A percentile compares a stretch with the other conserved stretches of the same genome.
These are phyloP conservation scores for Drosophila rubida DNA, from an alignment of 2,888 invertebrate genomes.

Conservation along the genomic window DNA sequence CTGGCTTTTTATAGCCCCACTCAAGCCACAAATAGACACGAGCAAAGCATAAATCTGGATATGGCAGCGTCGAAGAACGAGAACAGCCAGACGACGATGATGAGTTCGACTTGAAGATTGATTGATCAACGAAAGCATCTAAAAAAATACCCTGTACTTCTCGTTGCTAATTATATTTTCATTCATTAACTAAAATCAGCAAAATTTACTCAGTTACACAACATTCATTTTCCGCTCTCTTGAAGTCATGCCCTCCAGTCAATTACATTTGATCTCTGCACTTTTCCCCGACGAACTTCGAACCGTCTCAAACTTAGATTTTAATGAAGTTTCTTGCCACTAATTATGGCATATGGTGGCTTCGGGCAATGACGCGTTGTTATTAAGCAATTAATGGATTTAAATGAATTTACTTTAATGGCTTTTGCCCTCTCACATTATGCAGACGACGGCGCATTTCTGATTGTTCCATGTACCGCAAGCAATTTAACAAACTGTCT, in stretches of 20 bases:
- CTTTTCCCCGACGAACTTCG: neutral
- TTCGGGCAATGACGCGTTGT: conserved; percentile 29
- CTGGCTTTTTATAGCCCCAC: conserved; percentile 1
- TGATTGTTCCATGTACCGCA: conserved; percentile 15
- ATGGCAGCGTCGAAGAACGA: neutral
- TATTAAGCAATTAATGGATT: conserved; percentile 63
- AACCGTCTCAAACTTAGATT: conserved; percentile 42
- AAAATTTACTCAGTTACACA: neutral
- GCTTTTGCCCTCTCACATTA: conserved; percentile 49
- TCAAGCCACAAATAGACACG: neutral
- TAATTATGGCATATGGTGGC: conserved; percentile 55
- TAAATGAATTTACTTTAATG: conserved; percentile 59
- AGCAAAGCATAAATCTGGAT: conserved; percentile 1
- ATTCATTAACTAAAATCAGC: neutral
- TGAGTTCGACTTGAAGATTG: neutral
- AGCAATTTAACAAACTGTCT: conserved; percentile 13
- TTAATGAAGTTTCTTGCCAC: conserved; percentile 58
- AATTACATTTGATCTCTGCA: conserved; percentile 6
- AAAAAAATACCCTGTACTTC: no score
- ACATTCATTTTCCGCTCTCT: neutral
- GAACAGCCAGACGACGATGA: conserved; percentile 8
- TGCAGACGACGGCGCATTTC: conserved; percentile 28
- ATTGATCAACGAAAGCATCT: no score
- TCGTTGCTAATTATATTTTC: neutral
- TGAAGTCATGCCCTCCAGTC: neutral